Conservation (phyloP, 2,113 vertebrate species). For the Gambusia holbrooki region DNA sequence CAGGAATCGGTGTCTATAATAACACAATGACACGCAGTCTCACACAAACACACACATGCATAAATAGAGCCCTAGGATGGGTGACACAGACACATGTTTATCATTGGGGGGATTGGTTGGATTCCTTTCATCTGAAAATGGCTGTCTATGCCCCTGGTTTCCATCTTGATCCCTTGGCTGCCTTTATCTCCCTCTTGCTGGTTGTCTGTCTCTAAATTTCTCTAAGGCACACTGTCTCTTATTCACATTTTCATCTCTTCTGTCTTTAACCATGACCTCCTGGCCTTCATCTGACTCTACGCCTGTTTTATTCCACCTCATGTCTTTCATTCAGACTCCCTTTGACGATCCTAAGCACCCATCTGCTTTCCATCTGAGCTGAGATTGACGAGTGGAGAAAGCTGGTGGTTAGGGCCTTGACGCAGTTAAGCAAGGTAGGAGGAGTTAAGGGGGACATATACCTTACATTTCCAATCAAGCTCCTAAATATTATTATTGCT, state of each 20-base stretch:
- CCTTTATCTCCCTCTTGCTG: slow-evolving; percentile 74
- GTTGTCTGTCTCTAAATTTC: slow-evolving; percentile 22
- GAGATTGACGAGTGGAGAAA: slow-evolving; percentile 35
- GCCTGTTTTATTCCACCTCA: slow-evolving; percentile 34
- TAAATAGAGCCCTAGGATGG: slow-evolving; percentile 77
- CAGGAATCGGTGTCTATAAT: slow-evolving; percentile 63
- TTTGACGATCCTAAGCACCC: slow-evolving; percentile 38
- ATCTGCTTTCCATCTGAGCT: slow-evolving; percentile 75
- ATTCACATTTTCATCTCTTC: slow-evolving; percentile 4
- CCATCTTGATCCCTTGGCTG: slow-evolving; percentile 82
- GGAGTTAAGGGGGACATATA: slow-evolving; percentile 12
- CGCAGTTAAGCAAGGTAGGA: slow-evolving; percentile 34
- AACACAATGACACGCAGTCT: slow-evolving; percentile 9
- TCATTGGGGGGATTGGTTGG: slow-evolving; percentile 85
- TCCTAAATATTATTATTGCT: slow-evolving; percentile 47
- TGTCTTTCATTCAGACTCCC: slow-evolving; percentile 41
- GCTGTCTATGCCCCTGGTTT: slow-evolving; percentile 85
- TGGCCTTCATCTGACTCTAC: slow-evolving; percentile 72
- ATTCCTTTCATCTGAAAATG: slow-evolving; percentile 86
- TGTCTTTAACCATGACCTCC: slow-evolving; percentile 47
- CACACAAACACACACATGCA: slow-evolving; percentile 26
- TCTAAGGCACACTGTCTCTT: slow-evolving; percentile 14
- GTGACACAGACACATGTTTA: slow-evolving; percentile 93
- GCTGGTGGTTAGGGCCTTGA: slow-evolving; percentile 35
- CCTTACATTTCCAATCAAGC: slow-evolving; percentile 41